Evolutionary conservation across 2,888 invertebrate genomes (phyloP), one percentile per base, ranked within the genome.

Genomic region (Spodoptera picta): DNA sequence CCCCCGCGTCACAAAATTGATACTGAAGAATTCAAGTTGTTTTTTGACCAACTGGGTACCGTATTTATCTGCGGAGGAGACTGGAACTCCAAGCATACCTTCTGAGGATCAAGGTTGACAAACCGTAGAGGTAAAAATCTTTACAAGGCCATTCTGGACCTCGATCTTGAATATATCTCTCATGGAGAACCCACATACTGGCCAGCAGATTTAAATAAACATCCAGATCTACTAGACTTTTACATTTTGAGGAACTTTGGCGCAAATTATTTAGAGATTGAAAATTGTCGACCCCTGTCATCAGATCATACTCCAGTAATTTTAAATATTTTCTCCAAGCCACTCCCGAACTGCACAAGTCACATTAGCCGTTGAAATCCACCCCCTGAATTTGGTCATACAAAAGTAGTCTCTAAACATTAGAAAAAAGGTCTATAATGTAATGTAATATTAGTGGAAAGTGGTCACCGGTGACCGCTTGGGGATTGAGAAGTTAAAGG

Each of bases 1-100:
- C 47, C 36, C 45, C 55, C 46, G 10, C 23, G 23, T 10, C 24
- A 56, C 9, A 48, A 48, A 14, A 56, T 48, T 23, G 24, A 36
- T 10, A 3, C 47, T 11, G 14, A 41, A 2, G 24, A 36, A 46
- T 55, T 24, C 11, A 24, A 56, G 24, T 24, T 19, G 36, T 41
- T 47, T 31, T 56, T 56, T n/a, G 36, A 41, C 9, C 23, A 23
- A 24, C 47, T 24, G 47, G 47, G 41, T 23, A n/a, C 10, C 1
- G 41, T 31, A n/a, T 24, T 56, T 11, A 14, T 56, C n/a, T 19
- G n/a, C 4, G 41, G 47, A 3, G 41, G 41, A 31, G 56, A 56
- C 11, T 41, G 41, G 47, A 48, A 48, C 23, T 46, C 41, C n/a
- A 47, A 36, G 23, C 27, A 48, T 27, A 43, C 27, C 3, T 57